Evolutionary conservation across 1,140 invertebrate species (phyloP).

Genomic region (honey bee (Apis mellifera)): Amel_HAv3.1 CM009931.2:1094501-1095000

Average conservation of each 20-base stretch:
- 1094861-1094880: no score
- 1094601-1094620: no score
- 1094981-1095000: slow-evolving; percentile 36
- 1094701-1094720: no score
- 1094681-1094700: no score
- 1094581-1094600: no score
- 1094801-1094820: background rate
- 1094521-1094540: background rate
- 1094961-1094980: slow-evolving; percentile 40
- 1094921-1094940: background rate
- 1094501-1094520: no score
- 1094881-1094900: background rate
- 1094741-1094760: background rate
- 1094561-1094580: no score
- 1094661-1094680: no score
- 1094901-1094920: slow-evolving; percentile 18
- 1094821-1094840: background rate
- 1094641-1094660: no score
- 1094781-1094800: background rate
- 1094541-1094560: no score
- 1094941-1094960: slow-evolving; percentile 27
- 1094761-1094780: background rate
- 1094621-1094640: no score
- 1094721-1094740: no score
- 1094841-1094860: background rate